Base-by-base conservation (phyloP, 1,140 invertebrate genomes). In the Apis dorsata region DNA sequence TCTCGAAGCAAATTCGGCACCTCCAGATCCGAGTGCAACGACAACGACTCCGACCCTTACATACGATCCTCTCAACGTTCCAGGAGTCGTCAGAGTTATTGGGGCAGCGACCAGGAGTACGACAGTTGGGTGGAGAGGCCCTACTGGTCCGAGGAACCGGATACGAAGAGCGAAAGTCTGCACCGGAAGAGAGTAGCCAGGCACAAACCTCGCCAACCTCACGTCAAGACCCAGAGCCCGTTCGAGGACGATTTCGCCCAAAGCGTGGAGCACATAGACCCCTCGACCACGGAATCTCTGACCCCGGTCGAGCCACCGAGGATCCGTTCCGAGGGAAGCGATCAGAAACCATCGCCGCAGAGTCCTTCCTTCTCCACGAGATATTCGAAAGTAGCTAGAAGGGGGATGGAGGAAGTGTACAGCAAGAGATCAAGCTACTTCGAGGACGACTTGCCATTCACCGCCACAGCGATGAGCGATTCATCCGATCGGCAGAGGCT, bases 211-310 rank as follows among this genome's bases (percentile, higher is more conserved):
- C 68, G 86, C 2, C 72, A 80, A n/a, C 55, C 60, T 1, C 86
- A 88, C n/a, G 74, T 88, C 0, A 93, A 93, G 72, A 86, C 94
- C 7, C 95, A 96, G 86, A 94, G 94, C 24, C 95, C 95, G 0
- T 97, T 97, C 90, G 96, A 97, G 89, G 96, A 96, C 88, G 96
- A 97, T 87, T 97, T 96, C 86, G 94, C 93, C 9, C 95, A 91
- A 91, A 94, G 59, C 82, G 87, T 84, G 70, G 95, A 85, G 66
- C 93, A 86, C 75, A 92, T 4, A n/a, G 92, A 93, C 65, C 60
- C 79, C 0, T 76, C 86, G 4, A 72, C 51, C 13, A 19, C 24
- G 2, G 83, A 88, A 5, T 19, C 86, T 0, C 34, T 88, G 44
- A 4, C 94, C 92, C 86, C 88, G 87, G 59, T 93, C n/a, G 87